Evolutionary conservation across 2,888 invertebrate species (phyloP).

Genomic region (Philaethria dido): DNA sequence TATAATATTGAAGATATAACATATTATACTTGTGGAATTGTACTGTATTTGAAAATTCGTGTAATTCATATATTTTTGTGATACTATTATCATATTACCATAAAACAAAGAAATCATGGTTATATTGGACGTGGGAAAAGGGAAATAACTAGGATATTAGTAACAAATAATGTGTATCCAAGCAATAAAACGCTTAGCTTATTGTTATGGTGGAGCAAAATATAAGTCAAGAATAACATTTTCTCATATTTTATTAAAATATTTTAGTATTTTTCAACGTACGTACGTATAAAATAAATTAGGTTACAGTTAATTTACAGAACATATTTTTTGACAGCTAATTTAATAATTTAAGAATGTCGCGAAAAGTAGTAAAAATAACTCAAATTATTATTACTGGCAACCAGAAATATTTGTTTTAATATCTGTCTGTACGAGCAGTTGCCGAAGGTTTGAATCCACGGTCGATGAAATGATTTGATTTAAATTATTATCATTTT

Average conservation of each 20-base stretch:
- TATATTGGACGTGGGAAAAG: background rate
- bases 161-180: conserved; percentile 2
- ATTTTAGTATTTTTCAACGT: background rate
- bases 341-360: no score
- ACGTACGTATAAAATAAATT: background rate
- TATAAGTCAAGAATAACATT: background rate
- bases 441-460: no score
- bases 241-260: background rate
- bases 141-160: background rate
- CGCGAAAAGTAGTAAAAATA: no score
- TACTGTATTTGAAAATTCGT: no score
- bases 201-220: background rate
- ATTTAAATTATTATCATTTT: no score
- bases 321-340: no score
- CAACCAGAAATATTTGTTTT: no score
- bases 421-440: no score
- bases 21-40: no score
- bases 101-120: background rate
- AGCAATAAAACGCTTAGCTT: conserved; percentile 14
- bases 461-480: no score
- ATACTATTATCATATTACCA: background rate
- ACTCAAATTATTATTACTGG: no score
- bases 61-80: background rate
- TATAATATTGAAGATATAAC: no score
- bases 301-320: background rate